A percentile compares a stretch with the other conserved stretches of the same genome.
Conservation (phyloP, 2,888 invertebrate genomes). For the Muscina levida region DNA sequence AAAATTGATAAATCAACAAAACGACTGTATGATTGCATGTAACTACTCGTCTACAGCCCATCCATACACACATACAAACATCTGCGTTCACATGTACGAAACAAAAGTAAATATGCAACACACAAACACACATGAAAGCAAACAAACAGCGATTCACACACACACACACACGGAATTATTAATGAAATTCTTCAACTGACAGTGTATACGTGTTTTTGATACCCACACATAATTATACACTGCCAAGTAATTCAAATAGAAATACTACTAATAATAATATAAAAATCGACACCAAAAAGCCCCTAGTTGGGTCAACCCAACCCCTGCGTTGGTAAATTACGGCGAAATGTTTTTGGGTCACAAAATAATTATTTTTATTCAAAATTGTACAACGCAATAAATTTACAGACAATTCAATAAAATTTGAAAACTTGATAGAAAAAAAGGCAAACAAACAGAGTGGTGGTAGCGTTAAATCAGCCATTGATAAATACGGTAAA, state of each 20-base stretch:
- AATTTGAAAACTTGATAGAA: background rate
- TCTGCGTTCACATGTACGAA: background rate
- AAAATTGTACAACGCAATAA: constrained; percentile 15
- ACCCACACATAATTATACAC: too few species aligned
- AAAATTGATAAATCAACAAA: constrained; percentile 21
- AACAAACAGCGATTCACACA: background rate
- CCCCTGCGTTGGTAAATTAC: constrained; percentile 1
- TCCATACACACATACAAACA: too few species aligned
- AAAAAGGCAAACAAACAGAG: background rate
- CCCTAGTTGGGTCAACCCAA: background rate
- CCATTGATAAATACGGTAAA: constrained; percentile 7
- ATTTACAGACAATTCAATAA: constrained; percentile 17
- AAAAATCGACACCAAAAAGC: background rate
- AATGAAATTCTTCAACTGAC: too few species aligned
- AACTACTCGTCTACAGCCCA: too few species aligned
- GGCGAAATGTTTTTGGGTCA: background rate
- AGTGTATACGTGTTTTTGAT: too few species aligned
- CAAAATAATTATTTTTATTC: constrained; percentile 28
- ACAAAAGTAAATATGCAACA: background rate
- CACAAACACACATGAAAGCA: too few species aligned
- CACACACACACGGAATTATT: background rate
- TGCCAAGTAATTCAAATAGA: too few species aligned
- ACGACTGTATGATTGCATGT: too few species aligned
- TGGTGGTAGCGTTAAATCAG: background rate
- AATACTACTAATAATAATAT: background rate